Percentiles rank a stretch among this genome's conserved stretches.
Evolutionary conservation across 2,113 vertebrate genomes (phyloP).

Genomic region (Catharus bicknelli): DNA sequence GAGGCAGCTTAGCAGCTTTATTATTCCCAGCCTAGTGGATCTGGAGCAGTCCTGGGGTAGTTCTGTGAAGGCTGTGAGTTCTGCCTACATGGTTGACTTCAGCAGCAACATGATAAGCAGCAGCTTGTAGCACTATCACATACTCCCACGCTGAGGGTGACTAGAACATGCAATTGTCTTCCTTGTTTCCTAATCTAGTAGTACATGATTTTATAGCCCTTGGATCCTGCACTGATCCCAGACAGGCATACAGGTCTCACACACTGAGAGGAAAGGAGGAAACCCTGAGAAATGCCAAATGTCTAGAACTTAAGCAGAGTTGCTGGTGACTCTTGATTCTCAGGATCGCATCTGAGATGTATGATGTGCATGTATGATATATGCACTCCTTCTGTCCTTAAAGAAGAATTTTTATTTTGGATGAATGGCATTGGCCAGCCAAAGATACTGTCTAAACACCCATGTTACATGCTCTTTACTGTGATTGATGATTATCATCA

Average conservation of each 20-base stretch:
- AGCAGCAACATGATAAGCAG: slow-evolving; percentile 32
- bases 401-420: not conserved
- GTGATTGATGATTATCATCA: not conserved
- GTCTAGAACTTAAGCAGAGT: not conserved
- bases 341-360: not conserved
- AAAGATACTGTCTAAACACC: not conserved
- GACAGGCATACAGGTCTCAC: not conserved
- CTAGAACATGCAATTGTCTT: slow-evolving; percentile 61
- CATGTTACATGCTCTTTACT: not conserved
- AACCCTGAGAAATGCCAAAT: not conserved
- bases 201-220: slow-evolving; percentile 7
- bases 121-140: slow-evolving; percentile 19
- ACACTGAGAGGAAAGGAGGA: not conserved
- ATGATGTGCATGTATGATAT: too few species aligned
- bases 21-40: not conserved
- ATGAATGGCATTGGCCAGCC: not conserved
- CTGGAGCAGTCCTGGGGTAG: not conserved
- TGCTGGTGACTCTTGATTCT: not conserved
- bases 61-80: not conserved
- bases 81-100: not conserved
- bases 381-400: not conserved
- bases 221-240: not conserved
- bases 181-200: slow-evolving; percentile 53
- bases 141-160: slow-evolving; percentile 38
- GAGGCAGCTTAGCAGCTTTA: not conserved